A percentile compares a stretch with the other conserved stretches of the same genome.
phyloP scores from a whole-genome alignment of 1,140 invertebrate genomes.

The Microplitis mediator region DNA sequence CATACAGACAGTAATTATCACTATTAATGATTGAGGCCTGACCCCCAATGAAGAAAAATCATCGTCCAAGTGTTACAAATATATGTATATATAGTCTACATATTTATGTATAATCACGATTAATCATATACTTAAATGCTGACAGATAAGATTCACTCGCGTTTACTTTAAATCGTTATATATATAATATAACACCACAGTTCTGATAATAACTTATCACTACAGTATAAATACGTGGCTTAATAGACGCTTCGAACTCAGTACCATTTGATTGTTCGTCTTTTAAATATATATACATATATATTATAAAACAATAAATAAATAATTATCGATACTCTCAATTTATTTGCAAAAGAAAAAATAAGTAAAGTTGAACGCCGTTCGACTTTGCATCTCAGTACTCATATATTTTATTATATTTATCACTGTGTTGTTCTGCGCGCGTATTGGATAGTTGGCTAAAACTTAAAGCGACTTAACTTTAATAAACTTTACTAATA shows the following conservation, averaged over 20 bases:
- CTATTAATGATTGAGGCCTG: background rate
- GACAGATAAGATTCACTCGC: constrained; percentile 45
- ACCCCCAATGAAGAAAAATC: constrained; percentile 30
- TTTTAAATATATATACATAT: background rate
- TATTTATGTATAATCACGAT: too few species aligned
- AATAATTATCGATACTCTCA: too few species aligned
- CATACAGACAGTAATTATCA: too few species aligned
- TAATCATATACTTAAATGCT: constrained; percentile 18
- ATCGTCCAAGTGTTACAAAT: too few species aligned
- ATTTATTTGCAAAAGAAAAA: background rate
- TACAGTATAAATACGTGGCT: constrained; percentile 52
- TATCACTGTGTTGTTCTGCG: background rate
- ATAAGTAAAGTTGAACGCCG: background rate
- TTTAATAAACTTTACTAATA: background rate
- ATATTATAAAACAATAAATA: background rate
- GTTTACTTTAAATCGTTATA: too few species aligned
- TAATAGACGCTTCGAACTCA: constrained; percentile 48
- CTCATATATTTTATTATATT: constrained; percentile 5
- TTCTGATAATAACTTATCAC: constrained; percentile 56
- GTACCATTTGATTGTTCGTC: constrained; percentile 34
- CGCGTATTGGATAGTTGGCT: background rate
- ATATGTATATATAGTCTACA: too few species aligned
- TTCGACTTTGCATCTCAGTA: constrained; percentile 20
- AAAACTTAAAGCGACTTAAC: background rate
- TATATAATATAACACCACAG: too few species aligned